Evolutionary conservation across 1,140 invertebrate species (phyloP).

Genomic region (Hylaeus anthracinus): DNA sequence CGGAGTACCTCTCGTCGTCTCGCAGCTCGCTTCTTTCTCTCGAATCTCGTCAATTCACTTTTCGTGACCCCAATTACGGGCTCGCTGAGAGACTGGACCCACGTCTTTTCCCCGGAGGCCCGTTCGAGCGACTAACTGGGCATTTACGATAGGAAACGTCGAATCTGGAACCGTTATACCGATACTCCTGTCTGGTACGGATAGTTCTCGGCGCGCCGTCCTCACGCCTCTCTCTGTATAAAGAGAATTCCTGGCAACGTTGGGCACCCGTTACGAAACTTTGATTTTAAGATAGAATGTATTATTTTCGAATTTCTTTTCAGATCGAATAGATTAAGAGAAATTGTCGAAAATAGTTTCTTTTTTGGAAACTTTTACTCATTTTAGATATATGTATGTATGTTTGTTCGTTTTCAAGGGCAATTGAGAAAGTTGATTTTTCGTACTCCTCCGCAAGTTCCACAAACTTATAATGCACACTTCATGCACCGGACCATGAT

Average conservation of each 20-base stretch:
- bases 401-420: too few relatives aligned
- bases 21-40: neutral
- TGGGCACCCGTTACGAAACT: slow-evolving; percentile 16
- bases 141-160: neutral
- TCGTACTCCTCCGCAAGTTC: too few relatives aligned
- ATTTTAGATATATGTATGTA: too few relatives aligned
- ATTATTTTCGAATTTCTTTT: too few relatives aligned
- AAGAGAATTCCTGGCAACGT: slow-evolving; percentile 17
- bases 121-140: neutral
- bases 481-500: too few relatives aligned
- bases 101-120: too few relatives aligned
- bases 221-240: slow-evolving; percentile 13
- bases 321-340: too few relatives aligned
- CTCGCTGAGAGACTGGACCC: neutral
- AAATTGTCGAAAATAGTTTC: too few relatives aligned
- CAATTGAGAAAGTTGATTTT: too few relatives aligned
- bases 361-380: too few relatives aligned
- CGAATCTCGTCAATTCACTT: slow-evolving; percentile 30
- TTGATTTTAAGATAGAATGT: too few relatives aligned
- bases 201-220: neutral
- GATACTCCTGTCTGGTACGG: slow-evolving; percentile 3
- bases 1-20: neutral
- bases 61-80: slow-evolving; percentile 9
- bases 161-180: slow-evolving; percentile 9
- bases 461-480: too few relatives aligned